Conservation (phyloP, 2,888 invertebrate genomes). For the Crepidodera aurea region DNA sequence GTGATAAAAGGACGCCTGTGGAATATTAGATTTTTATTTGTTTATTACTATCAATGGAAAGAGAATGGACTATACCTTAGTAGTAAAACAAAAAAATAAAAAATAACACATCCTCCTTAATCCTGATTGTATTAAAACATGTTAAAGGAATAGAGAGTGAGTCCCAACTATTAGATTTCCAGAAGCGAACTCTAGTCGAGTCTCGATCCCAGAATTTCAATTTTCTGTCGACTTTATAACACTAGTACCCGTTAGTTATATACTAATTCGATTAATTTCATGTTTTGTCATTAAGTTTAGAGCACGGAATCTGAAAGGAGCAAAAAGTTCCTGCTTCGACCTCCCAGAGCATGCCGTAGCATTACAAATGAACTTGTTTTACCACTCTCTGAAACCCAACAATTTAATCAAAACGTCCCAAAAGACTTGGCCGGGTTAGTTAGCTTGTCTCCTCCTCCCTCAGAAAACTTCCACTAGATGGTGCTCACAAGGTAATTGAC, state of each 20-base stretch:
- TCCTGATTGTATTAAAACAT: too few species aligned
- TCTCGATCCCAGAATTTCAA: not conserved
- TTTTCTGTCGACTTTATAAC: not conserved
- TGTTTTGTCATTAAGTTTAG: conserved; percentile 18
- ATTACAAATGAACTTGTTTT: conserved; percentile 38
- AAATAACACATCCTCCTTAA: too few species aligned
- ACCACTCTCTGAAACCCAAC: conserved; percentile 29
- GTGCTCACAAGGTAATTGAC: conserved; percentile 34
- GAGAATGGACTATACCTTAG: too few species aligned
- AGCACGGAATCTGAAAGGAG: conserved; percentile 12
- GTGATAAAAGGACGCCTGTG: too few species aligned
- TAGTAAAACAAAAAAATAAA: too few species aligned
- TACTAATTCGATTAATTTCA: conserved; percentile 18
- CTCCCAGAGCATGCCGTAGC: conserved; percentile 33
- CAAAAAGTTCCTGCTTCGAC: conserved; percentile 18
- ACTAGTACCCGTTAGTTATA: not conserved
- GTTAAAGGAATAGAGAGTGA: too few species aligned
- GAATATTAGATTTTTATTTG: too few species aligned
- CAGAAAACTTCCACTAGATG: conserved; percentile 32
- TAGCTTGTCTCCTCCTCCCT: conserved; percentile 27
- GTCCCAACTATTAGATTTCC: too few species aligned
- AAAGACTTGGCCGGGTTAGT: conserved; percentile 31
- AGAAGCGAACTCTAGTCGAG: too few species aligned
- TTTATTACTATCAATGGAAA: too few species aligned
- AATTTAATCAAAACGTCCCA: conserved; percentile 39